phyloP scores from a whole-genome alignment of 2,797 vertebrate species.

The Delichon dasypus region DNA sequence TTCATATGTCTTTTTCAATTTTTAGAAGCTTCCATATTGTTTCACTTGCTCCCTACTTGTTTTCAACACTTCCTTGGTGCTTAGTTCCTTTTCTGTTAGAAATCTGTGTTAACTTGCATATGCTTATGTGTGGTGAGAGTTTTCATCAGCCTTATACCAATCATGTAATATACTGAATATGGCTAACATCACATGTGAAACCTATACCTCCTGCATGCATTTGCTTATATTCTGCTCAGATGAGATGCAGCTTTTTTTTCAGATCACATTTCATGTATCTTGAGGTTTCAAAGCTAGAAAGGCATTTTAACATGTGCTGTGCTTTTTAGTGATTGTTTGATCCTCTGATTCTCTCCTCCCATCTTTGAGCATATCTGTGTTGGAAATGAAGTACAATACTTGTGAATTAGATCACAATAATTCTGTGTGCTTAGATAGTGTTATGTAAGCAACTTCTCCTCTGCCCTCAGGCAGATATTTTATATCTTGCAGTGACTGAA shows the following conservation, averaged over 20 bases:
- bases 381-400: background rate
- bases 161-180: background rate
- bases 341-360: background rate
- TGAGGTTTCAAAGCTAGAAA: background rate
- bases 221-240: background rate
- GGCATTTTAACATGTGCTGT: background rate
- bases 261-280: background rate
- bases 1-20: background rate
- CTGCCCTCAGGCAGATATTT: background rate
- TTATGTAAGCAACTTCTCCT: background rate
- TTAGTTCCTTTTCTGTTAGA: background rate
- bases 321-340: background rate
- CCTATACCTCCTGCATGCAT: background rate
- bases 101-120: background rate
- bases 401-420: background rate
- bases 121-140: background rate
- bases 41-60: background rate
- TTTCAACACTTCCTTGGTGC: background rate
- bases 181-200: background rate
- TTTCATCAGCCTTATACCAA: background rate
- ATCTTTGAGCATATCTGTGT: background rate
- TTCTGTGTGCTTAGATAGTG: background rate
- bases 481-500: background rate
- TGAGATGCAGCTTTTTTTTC: background rate
- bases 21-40: background rate